phyloP scores from a whole-genome alignment of 2,797 vertebrate species.

The Champsocephalus gunnari region DNA sequence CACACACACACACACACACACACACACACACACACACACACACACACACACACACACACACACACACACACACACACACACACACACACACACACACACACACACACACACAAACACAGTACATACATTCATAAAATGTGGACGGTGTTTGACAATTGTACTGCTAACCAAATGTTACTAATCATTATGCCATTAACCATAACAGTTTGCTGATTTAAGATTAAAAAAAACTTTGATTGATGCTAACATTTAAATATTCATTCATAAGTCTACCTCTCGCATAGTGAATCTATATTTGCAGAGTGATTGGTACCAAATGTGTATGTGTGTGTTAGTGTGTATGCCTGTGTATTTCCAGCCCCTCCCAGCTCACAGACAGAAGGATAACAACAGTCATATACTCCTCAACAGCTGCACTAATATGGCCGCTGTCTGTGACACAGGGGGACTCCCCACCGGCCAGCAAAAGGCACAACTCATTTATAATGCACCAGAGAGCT shows the following conservation, averaged over 20 bases:
- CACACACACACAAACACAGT: too few species aligned
- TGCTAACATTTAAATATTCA: conserved; percentile 10
- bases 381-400: conserved; percentile 83
- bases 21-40: too few species aligned
- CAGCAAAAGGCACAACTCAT: conserved; percentile 64
- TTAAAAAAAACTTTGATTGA: background rate
- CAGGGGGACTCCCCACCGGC: conserved; percentile 71
- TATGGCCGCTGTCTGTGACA: conserved; percentile 78
- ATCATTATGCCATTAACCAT: background rate
- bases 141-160: background rate
- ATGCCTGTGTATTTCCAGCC: conserved; percentile 60
- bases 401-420: conserved; percentile 85
- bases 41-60: conserved; percentile 15
- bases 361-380: conserved; percentile 76
- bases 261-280: conserved; percentile 13
- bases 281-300: conserved; percentile 17
- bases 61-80: background rate
- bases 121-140: conserved; percentile 3
- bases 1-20: conserved; percentile 8
- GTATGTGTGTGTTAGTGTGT: conserved; percentile 26
- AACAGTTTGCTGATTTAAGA: background rate
- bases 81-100: too few species aligned
- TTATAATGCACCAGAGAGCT: conserved; percentile 57
- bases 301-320: conserved; percentile 39
- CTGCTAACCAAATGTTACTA: background rate